phyloP scores from a whole-genome alignment of 2,797 vertebrate species.

The Oophaga sylvatica region DNA sequence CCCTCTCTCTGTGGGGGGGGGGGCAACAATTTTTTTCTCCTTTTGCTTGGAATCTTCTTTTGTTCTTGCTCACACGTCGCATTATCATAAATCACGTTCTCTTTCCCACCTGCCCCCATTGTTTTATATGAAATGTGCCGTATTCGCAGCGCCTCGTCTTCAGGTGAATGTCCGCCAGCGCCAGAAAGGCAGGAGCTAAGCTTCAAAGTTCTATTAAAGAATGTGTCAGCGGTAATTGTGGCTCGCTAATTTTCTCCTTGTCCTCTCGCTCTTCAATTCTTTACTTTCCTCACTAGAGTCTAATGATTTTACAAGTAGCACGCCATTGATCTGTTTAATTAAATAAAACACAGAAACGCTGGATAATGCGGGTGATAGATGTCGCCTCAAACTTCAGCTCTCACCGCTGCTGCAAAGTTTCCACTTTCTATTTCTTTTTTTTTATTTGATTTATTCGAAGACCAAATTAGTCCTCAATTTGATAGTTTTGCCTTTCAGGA shows the following conservation, averaged over 20 bases:
- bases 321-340: slow-evolving; percentile 45
- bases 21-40: slow-evolving; percentile 13
- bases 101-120: not conserved
- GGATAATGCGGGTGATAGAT: slow-evolving; percentile 23
- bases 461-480: not conserved
- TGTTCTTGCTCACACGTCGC: not conserved
- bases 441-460: not conserved
- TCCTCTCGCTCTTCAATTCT: slow-evolving; percentile 27
- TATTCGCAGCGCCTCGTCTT: not conserved
- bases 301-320: slow-evolving; percentile 26
- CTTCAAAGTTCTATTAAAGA: slow-evolving; percentile 20
- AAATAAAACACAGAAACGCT: slow-evolving; percentile 6
- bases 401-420: not conserved
- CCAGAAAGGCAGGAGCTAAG: not conserved
- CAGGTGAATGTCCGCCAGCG: slow-evolving; percentile 5
- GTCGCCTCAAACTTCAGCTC: slow-evolving; percentile 1
- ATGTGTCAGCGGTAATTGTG: slow-evolving; percentile 45
- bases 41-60: slow-evolving; percentile 11
- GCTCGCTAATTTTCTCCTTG: slow-evolving; percentile 28
- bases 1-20: not conserved
- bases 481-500: no score
- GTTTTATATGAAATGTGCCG: slow-evolving; percentile 10
- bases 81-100: slow-evolving; percentile 51
- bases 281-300: slow-evolving; percentile 32
- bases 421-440: not conserved